phyloP scores from a whole-genome alignment of 1,140 invertebrate species.

The Trypoxylus dichotomus region DNA sequence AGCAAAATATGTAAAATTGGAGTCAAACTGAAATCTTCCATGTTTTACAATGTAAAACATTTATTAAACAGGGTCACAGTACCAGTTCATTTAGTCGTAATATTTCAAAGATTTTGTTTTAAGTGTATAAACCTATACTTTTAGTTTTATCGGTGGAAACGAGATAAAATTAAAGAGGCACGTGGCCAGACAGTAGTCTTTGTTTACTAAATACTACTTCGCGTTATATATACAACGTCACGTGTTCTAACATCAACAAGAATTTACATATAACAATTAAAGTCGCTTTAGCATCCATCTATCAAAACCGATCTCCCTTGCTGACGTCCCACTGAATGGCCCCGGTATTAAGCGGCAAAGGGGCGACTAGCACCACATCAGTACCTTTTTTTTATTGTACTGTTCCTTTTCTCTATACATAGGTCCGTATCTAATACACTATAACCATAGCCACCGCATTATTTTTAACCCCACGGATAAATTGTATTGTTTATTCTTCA shows the following conservation, averaged over 20 bases:
- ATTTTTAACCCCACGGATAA: conserved; percentile 37
- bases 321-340: conserved; percentile 24
- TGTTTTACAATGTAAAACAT: too few relatives aligned
- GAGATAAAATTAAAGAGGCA: neutral
- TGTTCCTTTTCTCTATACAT: conserved; percentile 19
- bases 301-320: conserved; percentile 35
- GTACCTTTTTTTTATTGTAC: conserved; percentile 31
- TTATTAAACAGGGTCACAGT: too few relatives aligned
- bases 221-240: conserved; percentile 2
- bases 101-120: too few relatives aligned
- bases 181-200: neutral
- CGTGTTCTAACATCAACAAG: conserved; percentile 24
- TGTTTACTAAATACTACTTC: conserved; percentile 21
- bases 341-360: conserved; percentile 31
- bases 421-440: conserved; percentile 36
- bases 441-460: conserved; percentile 37
- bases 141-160: neutral
- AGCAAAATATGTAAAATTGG: too few relatives aligned
- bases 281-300: conserved; percentile 38
- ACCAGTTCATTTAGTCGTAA: too few relatives aligned
- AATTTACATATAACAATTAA: conserved; percentile 40
- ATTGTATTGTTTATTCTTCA: conserved; percentile 37
- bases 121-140: too few relatives aligned
- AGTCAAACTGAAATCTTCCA: too few relatives aligned
- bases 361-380: conserved; percentile 26